Percentiles rank a stretch among this genome's conserved stretches.
Evolutionary conservation across 2,113 vertebrate species (phyloP).

Genomic region (Bubo scandiacus): DNA sequence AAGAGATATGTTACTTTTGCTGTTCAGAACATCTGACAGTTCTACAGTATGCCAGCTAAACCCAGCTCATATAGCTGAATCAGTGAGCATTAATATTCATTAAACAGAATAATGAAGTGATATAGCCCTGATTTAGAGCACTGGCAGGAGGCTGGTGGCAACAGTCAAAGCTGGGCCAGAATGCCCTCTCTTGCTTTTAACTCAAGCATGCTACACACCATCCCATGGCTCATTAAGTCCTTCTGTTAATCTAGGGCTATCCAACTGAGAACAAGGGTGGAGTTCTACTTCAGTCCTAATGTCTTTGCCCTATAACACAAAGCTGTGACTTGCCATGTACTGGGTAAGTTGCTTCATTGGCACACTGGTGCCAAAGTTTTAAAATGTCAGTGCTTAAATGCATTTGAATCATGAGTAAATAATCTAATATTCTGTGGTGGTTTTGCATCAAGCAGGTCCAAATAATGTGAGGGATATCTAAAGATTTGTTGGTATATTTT

Average conservation of each 20-base stretch:
- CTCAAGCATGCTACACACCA: rapidly evolving
- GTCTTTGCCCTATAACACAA: neutral
- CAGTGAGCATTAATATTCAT: conserved; percentile 20
- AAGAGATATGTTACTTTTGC: neutral
- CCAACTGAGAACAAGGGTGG: neutral
- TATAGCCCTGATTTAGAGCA: neutral
- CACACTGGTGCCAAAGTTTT: neutral
- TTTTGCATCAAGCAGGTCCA: neutral
- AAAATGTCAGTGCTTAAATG: neutral
- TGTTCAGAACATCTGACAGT: neutral
- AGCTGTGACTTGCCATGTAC: neutral
- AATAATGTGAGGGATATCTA: neutral
- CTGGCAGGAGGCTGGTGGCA: neutral
- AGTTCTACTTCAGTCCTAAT: neutral
- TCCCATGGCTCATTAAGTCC: neutral
- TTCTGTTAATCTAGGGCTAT: neutral
- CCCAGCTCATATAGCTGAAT: neutral
- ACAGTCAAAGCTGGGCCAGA: neutral
- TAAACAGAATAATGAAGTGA: neutral
- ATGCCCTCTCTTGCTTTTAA: neutral
- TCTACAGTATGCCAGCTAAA: neutral
- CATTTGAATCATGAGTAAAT: neutral
- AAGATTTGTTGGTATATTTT: neutral
- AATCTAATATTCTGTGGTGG: neutral
- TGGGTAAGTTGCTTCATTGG: neutral